A percentile compares a stretch with the other conserved stretches of the same genome.
Evolutionary conservation across 2,113 vertebrate species (phyloP).

Genomic region (Actenoides hombroni): DNA sequence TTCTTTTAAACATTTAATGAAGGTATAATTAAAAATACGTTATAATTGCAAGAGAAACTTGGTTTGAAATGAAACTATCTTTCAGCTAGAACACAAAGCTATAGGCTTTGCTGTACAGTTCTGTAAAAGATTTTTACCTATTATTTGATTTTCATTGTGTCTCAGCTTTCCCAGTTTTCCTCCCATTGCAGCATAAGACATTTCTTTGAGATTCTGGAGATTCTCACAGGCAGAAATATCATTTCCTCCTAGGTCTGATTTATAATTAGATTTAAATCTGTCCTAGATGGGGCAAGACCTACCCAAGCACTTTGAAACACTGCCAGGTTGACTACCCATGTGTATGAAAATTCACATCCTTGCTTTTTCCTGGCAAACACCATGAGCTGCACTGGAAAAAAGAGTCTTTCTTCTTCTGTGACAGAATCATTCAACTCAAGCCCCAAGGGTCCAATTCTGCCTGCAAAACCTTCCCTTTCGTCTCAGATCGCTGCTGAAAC

Average conservation of each 20-base stretch:
- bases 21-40: not conserved
- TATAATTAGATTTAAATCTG: constrained; percentile 12
- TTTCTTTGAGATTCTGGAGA: not conserved
- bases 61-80: not conserved
- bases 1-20: not conserved
- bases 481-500: not conserved
- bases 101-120: not conserved
- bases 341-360: not conserved
- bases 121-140: not conserved
- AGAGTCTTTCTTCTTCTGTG: not conserved
- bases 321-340: not conserved
- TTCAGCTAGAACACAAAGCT: not conserved
- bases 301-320: not conserved
- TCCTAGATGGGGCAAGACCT: constrained; percentile 13
- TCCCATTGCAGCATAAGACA: not conserved
- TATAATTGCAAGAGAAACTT: not conserved
- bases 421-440: not conserved
- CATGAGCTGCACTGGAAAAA: not conserved
- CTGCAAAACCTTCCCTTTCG: not conserved
- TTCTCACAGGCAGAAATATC: not conserved
- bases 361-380: not conserved
- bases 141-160: not conserved
- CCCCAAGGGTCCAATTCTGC: not conserved
- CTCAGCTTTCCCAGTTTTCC: not conserved
- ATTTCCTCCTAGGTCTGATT: not conserved